phyloP scores from a whole-genome alignment of 1,140 invertebrate species.

The Ridgeia piscesae region DNA sequence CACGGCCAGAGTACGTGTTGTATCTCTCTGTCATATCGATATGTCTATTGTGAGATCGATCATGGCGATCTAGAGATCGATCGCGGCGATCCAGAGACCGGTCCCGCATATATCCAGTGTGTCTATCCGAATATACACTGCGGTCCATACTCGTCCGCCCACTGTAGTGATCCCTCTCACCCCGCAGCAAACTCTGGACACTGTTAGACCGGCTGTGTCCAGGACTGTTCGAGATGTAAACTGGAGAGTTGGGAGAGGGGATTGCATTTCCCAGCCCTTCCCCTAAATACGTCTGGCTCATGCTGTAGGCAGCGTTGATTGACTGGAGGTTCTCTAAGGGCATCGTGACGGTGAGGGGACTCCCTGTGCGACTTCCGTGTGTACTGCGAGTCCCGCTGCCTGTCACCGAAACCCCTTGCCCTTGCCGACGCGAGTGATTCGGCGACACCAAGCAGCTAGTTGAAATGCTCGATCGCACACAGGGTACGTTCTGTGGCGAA shows the following conservation, averaged over 20 bases:
- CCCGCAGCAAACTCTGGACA: constrained; percentile 25
- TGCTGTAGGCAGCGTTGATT: constrained; percentile 14
- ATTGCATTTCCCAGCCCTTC: constrained; percentile 2
- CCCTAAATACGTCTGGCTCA: constrained; percentile 22
- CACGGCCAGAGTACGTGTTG: constrained; percentile 9
- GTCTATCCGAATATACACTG: neutral
- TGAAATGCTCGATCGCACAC: neutral
- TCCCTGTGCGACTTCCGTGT: constrained; percentile 15
- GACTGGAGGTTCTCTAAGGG: neutral
- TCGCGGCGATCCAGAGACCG: constrained; percentile 29
- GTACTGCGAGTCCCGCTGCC: neutral
- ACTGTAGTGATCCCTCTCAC: neutral
- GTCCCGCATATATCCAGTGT: constrained; percentile 10
- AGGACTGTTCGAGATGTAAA: constrained; percentile 23
- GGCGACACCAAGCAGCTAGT: neutral
- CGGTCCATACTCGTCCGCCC: neutral
- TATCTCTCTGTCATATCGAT: constrained; percentile 9
- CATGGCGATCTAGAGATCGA: constrained; percentile 32
- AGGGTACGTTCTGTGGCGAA: neutral
- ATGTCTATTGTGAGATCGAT: constrained; percentile 47
- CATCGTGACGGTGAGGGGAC: constrained; percentile 16
- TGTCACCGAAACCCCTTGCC: neutral
- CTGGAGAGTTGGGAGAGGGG: constrained; percentile 27
- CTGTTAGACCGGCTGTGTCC: constrained; percentile 36
- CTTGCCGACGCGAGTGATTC: neutral